Evolutionary conservation across 2,888 invertebrate species (phyloP).

Genomic region (Acanthococcus lagerstroemiae): DNA sequence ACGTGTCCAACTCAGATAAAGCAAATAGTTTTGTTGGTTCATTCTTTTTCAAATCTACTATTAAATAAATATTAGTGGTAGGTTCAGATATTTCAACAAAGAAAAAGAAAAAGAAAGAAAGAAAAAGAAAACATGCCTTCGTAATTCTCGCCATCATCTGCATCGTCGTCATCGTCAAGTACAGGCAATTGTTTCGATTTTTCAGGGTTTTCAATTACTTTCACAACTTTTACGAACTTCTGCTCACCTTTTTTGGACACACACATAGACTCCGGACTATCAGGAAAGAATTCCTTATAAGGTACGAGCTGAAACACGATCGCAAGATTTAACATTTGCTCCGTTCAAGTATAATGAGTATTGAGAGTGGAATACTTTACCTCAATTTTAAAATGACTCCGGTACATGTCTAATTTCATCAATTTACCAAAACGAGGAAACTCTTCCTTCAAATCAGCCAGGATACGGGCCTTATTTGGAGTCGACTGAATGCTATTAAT

Average conservation of each 20-base stretch:
- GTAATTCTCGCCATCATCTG: background rate
- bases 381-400: too few relatives aligned
- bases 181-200: background rate
- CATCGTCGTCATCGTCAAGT: background rate
- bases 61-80: too few relatives aligned
- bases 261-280: slow-evolving; percentile 48
- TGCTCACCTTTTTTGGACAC: slow-evolving; percentile 46
- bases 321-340: too few relatives aligned
- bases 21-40: too few relatives aligned
- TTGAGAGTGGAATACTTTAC: too few relatives aligned
- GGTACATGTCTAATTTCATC: background rate
- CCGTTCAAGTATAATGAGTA: too few relatives aligned
- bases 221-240: slow-evolving; percentile 46
- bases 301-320: slow-evolving; percentile 44
- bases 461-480: background rate
- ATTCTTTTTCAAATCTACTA: too few relatives aligned
- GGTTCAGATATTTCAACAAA: too few relatives aligned
- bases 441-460: background rate
- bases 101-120: too few relatives aligned
- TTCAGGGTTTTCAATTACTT: slow-evolving; percentile 12
- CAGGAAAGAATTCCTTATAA: slow-evolving; percentile 50
- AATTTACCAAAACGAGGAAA: background rate
- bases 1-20: too few relatives aligned
- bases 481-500: background rate
- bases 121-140: background rate